A percentile compares a stretch with the other conserved stretches of the same genome.
phyloP scores from a whole-genome alignment of 1,140 invertebrate genomes.

The Drosophila gunungcola region DNA sequence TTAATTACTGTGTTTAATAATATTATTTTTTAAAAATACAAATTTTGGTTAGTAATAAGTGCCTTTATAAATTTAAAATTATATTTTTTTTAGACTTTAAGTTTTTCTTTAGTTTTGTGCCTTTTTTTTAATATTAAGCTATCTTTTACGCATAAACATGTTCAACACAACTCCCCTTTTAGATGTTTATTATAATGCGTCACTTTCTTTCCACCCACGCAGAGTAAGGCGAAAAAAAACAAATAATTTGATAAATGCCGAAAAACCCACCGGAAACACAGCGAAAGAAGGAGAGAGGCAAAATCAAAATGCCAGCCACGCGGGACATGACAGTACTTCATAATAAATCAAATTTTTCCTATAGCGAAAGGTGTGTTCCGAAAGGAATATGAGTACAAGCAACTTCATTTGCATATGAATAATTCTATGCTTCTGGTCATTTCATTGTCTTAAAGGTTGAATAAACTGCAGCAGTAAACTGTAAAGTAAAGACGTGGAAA shows the following conservation, averaged over 20 bases:
- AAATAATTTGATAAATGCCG: background rate
- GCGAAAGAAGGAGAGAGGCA: slow-evolving; percentile 12
- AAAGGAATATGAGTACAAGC: slow-evolving; percentile 24
- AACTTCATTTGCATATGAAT: slow-evolving; percentile 40
- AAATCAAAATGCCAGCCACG: slow-evolving; percentile 31
- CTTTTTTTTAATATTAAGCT: too few relatives aligned
- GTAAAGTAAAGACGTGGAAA: slow-evolving; percentile 21
- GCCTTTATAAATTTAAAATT: too few relatives aligned
- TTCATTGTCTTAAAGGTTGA: slow-evolving; percentile 44
- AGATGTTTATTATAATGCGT: slow-evolving; percentile 21
- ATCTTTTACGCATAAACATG: too few relatives aligned
- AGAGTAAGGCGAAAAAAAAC: background rate
- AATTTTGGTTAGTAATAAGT: too few relatives aligned
- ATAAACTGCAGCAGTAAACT: slow-evolving; percentile 36
- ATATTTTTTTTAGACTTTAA: too few relatives aligned
- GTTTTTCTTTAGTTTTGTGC: too few relatives aligned
- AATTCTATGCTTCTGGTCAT: slow-evolving; percentile 45
- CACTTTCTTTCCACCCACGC: slow-evolving; percentile 28
- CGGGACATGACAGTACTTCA: slow-evolving; percentile 23
- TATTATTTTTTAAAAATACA: too few relatives aligned
- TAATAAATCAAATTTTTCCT: slow-evolving; percentile 39
- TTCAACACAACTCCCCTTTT: too few relatives aligned
- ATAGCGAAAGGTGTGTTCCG: slow-evolving; percentile 45
- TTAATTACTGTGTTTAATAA: too few relatives aligned
- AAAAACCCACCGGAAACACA: slow-evolving; percentile 42